A percentile compares a stretch with the other conserved stretches of the same genome.
These are phyloP conservation scores for Eupithecia vulgata DNA, from an alignment of 2,888 invertebrate species.

Conservation along the genomic window DNA sequence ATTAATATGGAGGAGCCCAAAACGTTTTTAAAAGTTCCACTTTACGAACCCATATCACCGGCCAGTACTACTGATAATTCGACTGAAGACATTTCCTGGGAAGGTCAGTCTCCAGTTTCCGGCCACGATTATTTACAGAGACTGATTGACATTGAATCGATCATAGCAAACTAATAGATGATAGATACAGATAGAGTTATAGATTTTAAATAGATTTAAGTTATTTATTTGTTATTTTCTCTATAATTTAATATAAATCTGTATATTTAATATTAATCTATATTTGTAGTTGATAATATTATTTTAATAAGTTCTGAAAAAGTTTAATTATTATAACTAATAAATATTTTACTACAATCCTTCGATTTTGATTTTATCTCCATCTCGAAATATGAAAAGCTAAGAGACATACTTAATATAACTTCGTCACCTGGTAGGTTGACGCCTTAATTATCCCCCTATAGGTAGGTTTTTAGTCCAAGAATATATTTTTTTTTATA, in stretches of 20 bases:
- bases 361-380: background rate
- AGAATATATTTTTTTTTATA: no score
- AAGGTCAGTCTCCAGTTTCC: constrained; percentile 41
- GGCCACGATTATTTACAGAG: constrained; percentile 49
- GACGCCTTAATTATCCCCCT: no score
- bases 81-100: constrained; percentile 47
- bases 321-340: background rate
- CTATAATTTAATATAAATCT: background rate
- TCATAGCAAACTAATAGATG: constrained; percentile 26
- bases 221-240: background rate
- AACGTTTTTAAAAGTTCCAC: constrained; percentile 34
- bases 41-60: constrained; percentile 70
- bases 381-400: background rate
- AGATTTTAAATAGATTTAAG: background rate
- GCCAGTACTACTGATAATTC: constrained; percentile 49
- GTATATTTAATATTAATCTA: background rate
- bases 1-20: constrained; percentile 5
- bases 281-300: background rate
- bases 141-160: constrained; percentile 50
- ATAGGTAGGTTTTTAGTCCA: no score
- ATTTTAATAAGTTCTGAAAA: background rate
- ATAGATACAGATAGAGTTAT: no score
- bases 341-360: background rate
- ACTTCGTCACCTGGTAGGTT: no score
- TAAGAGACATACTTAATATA: no score